Evolutionary conservation across 2,888 invertebrate species (phyloP), one percentile per base, ranked within the genome.

Genomic region (Linyphia triangularis): DNA sequence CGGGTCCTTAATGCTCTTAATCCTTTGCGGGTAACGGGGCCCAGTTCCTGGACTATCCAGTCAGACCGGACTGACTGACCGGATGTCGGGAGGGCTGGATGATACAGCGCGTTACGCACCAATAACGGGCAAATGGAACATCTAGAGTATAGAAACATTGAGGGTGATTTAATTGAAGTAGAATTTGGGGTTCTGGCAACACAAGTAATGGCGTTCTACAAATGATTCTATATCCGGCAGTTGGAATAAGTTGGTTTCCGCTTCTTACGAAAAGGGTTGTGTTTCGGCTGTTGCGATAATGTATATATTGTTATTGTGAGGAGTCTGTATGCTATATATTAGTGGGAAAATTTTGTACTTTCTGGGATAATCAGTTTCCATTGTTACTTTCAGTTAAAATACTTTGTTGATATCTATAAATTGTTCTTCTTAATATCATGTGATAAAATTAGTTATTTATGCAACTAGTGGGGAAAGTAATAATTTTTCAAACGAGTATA

Each of bases 1-100:
- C 19, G 82, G 72, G 26, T 43, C 19, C 70, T 59, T 79, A 78
- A 79, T 63, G 63, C 72, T 28, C 77, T 77, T 85, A 85, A 85
- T 85, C 85, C 77, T 70, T 85, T 79, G 22, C 85, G 59, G 70
- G 78, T 70, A 85, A 78, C 78, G 77, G 77, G 26, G 61, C 85
- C 28, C 51, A 51, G 72, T 78, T 85, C 85, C 85, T 59, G 85
- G 72, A 72, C 43, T 24, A 28, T 16, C 51, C 5, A 51, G 51
- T 7, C 13, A n/a, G n/a, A 51, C 70, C 57, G 51, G 69, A 26
- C 16, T 26, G 57, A 24, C 51, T 43, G 57, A 13, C 70, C 81
- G 72, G 70, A 72, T 57, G 72, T 40, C 16, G 40, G 43, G 51
- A 19, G n/a, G 57, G 10, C 43, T 10, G 13, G 33, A 16, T 16